A percentile compares a stretch with the other conserved stretches of the same genome.
phyloP scores from a whole-genome alignment of 2,888 invertebrate genomes.

The Cerastis leucographa region DNA sequence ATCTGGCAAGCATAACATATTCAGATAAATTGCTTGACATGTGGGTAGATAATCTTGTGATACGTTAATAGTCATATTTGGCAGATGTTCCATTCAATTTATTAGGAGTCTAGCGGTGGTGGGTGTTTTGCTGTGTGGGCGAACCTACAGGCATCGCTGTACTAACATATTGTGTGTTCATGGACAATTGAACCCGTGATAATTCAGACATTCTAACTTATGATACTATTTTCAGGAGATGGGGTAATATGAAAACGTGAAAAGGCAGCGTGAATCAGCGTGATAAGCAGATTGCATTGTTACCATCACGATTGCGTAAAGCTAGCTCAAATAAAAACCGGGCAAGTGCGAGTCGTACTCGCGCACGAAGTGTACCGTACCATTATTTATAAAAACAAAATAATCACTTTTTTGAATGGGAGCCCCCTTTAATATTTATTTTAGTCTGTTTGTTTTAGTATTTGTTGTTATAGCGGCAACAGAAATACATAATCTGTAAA shows the following conservation, averaged over 20 bases:
- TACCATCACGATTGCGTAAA: not conserved
- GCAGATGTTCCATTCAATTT: not conserved
- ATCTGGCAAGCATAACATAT: not conserved
- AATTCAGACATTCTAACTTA: not conserved
- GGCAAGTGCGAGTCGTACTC: no score
- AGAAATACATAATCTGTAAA: no score
- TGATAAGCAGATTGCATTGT: not conserved
- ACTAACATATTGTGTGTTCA: not conserved
- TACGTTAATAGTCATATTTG: conserved; percentile 17
- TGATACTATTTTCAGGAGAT: not conserved
- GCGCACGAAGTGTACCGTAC: no score
- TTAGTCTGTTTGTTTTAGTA: no score
- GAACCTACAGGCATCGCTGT: not conserved
- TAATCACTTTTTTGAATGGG: no score
- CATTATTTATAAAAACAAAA: no score
- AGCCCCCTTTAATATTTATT: no score
- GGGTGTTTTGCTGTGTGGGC: not conserved
- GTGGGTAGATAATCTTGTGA: conserved; percentile 4
- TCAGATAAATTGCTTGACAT: not conserved
- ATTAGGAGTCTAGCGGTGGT: not conserved
- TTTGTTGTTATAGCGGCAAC: no score
- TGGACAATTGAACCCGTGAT: not conserved
- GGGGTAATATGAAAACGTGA: not conserved
- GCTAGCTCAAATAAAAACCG: not conserved
- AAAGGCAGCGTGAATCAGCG: not conserved